Evolutionary conservation across 92 coral and sea anemone genomes (phyloP).

Genomic region (Porites lobata): DNA sequence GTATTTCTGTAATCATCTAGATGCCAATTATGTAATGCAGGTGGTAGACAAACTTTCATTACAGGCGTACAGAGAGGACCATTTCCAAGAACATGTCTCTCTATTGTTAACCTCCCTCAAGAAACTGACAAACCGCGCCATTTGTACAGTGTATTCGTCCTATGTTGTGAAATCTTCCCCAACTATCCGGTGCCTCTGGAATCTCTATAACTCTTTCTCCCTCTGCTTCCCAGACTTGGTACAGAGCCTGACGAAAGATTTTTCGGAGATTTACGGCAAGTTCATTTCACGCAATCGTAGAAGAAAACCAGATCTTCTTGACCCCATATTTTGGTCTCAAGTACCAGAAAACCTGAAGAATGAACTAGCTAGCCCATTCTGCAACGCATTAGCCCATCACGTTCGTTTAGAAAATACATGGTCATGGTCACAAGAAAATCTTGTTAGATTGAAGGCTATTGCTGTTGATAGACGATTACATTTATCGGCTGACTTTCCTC

Average conservation of each 20-base stretch:
- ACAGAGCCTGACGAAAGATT: not conserved
- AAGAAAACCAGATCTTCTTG: constrained; percentile 56
- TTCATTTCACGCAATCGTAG: constrained; percentile 2
- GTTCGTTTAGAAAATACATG: not conserved
- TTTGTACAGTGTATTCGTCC: too few relatives aligned
- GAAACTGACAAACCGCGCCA: not conserved
- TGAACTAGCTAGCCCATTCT: constrained; percentile 56
- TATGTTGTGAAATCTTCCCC: constrained; percentile 17
- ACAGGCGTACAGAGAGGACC: not conserved
- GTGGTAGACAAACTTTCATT: constrained; percentile 20
- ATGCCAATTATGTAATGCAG: constrained; percentile 15
- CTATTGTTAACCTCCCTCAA: not conserved
- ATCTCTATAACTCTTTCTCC: constrained; percentile 6
- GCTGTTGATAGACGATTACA: constrained; percentile 60
- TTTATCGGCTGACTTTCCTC: not conserved
- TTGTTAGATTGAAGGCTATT: constrained; percentile 27
- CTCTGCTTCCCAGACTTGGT: not conserved
- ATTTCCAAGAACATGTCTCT: constrained; percentile 14
- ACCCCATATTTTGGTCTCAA: constrained; percentile 55
- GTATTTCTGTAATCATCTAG: constrained; percentile 18
- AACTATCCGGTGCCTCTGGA: constrained; percentile 43
- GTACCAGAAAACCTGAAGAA: constrained; percentile 58
- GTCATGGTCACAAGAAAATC: not conserved
- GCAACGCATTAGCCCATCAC: constrained; percentile 35
- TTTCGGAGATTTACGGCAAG: constrained; percentile 28